phyloP scores from a whole-genome alignment of 2,888 invertebrate genomes.

The Spodoptera exigua region DNA sequence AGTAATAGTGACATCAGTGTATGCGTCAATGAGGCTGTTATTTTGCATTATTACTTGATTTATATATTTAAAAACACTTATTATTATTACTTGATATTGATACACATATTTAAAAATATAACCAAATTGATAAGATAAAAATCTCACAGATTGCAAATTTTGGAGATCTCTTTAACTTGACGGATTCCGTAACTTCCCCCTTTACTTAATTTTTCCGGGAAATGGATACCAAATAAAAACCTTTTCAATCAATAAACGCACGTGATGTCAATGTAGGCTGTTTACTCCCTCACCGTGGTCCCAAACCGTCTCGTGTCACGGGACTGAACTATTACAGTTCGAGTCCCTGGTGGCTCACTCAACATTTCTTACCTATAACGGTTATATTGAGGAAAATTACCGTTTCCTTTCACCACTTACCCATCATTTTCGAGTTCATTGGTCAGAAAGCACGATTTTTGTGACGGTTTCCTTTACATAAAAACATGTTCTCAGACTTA shows the following conservation, averaged over 20 bases:
- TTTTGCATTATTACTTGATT: no score
- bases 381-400: conserved; percentile 20
- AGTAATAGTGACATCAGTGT: no score
- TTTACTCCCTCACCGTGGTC: conserved; percentile 28
- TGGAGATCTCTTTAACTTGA: no score
- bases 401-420: background rate
- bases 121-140: no score
- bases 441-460: background rate
- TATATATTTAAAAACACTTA: no score
- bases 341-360: conserved; percentile 24
- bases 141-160: no score
- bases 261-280: conserved; percentile 34
- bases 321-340: conserved; percentile 11
- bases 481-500: no score
- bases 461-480: no score
- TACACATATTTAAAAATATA: no score
- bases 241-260: conserved; percentile 19
- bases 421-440: background rate
- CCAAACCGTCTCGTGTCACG: conserved; percentile 12
- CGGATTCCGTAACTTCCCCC: no score
- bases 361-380: conserved; percentile 23
- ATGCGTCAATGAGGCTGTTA: no score
- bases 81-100: no score
- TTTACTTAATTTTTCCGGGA: background rate
- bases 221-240: conserved; percentile 19